These are phyloP conservation scores for Hexactinellida sp. DNA, from an alignment of 37 sponge, comb jelly and placozoan species.

Conservation along the genomic window DNA sequence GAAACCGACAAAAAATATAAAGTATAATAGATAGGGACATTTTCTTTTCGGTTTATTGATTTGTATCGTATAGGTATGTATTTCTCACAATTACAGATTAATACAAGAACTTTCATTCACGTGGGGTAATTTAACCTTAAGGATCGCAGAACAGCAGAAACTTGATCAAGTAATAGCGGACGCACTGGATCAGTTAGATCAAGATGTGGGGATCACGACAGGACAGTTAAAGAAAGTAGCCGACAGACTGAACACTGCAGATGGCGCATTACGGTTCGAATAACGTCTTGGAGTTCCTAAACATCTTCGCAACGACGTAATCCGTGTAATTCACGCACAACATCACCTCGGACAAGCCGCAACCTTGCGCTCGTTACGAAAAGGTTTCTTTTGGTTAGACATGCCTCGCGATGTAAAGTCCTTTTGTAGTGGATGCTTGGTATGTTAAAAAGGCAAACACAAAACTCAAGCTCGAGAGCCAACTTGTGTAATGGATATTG, in stretches of 20 bases:
- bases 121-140: too few relatives aligned
- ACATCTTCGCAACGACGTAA: background rate
- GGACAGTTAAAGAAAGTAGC: conserved; percentile 1
- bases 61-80: too few relatives aligned
- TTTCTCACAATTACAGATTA: too few relatives aligned
- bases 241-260: background rate
- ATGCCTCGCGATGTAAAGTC: background rate
- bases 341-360: background rate
- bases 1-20: too few relatives aligned
- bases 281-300: background rate
- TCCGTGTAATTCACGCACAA: background rate
- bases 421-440: background rate
- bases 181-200: background rate
- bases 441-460: background rate
- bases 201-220: background rate
- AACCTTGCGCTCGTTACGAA: background rate
- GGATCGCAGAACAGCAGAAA: background rate
- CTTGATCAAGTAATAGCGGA: background rate
- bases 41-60: too few relatives aligned
- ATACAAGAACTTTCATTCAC: too few relatives aligned
- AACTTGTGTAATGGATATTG: background rate
- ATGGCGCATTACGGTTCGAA: background rate
- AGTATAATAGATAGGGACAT: too few relatives aligned
- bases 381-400: background rate
- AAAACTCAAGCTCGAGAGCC: background rate